Percentiles rank a stretch among this genome's conserved stretches.
Evolutionary conservation across 2,888 invertebrate genomes (phyloP).

Genomic region (Drosophila recens): DNA sequence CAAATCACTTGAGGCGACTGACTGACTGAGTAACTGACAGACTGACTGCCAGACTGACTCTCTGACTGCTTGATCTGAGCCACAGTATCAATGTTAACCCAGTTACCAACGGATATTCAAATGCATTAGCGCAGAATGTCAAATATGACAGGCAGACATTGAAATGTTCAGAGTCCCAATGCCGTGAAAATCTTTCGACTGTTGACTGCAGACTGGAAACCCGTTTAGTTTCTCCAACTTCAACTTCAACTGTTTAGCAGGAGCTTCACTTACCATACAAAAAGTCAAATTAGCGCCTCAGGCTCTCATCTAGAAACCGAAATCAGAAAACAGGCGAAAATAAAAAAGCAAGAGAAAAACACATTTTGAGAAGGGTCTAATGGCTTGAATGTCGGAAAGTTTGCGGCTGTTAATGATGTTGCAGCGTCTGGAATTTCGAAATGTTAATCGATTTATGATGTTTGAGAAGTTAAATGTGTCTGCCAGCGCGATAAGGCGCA

Average conservation of each 20-base stretch:
- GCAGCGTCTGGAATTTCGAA: constrained; percentile 46
- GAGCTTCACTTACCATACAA: constrained; percentile 30
- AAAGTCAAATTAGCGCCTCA: constrained; percentile 76
- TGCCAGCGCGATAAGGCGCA: constrained; percentile 56
- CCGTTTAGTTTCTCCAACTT: constrained; percentile 12
- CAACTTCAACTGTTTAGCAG: constrained; percentile 11
- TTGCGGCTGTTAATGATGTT: constrained; percentile 75
- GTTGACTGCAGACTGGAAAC: constrained; percentile 37
- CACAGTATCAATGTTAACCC: constrained; percentile 46
- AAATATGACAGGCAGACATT: constrained; percentile 72
- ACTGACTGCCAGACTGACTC: constrained; percentile 9
- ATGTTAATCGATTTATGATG: constrained; percentile 79
- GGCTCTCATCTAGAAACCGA: constrained; percentile 39
- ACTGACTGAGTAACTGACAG: constrained; percentile 12
- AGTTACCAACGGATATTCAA: constrained; percentile 66
- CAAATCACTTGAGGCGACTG: constrained; percentile 57
- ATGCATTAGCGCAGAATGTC: constrained; percentile 78
- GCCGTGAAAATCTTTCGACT: too few relatives aligned
- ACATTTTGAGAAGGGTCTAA: constrained; percentile 73
- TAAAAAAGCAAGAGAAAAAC: constrained; percentile 1
- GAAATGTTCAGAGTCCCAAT: constrained; percentile 36
- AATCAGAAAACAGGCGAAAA: not conserved
- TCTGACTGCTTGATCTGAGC: constrained; percentile 5
- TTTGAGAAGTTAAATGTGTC: constrained; percentile 69
- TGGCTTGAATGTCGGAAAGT: constrained; percentile 73